A percentile compares a stretch with the other conserved stretches of the same genome.
These are phyloP conservation scores for Germaria angustata DNA, from an alignment of 2,888 invertebrate species.

Conservation along the genomic window DNA sequence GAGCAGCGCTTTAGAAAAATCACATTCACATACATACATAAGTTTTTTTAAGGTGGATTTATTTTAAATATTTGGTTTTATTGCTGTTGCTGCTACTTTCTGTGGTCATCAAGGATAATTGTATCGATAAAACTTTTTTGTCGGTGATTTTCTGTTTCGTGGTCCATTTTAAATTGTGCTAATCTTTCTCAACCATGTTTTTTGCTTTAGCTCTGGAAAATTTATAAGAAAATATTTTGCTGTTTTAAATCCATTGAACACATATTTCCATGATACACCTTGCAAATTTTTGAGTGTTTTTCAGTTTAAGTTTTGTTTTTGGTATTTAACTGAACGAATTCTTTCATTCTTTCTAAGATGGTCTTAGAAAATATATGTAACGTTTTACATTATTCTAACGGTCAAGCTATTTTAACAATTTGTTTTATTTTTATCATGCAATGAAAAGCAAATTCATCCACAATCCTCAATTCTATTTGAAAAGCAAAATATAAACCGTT, in stretches of 20 bases:
- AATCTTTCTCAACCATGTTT: not conserved
- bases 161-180: slow-evolving; percentile 29
- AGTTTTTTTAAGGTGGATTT: slow-evolving; percentile 37
- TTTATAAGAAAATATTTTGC: not conserved
- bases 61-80: slow-evolving; percentile 50
- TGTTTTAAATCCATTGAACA: not conserved
- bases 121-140: not conserved
- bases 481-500: not conserved
- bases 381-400: not conserved
- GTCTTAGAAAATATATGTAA: not conserved
- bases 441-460: not conserved
- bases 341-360: not conserved
- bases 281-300: not conserved
- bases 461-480: not conserved
- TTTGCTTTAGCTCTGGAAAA: not conserved
- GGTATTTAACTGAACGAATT: not conserved
- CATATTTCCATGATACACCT: not conserved
- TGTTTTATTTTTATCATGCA: too few species aligned
- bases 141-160: not conserved
- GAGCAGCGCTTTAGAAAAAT: not conserved
- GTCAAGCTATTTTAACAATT: not conserved
- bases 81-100: slow-evolving; percentile 3
- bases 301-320: not conserved
- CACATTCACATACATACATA: not conserved
- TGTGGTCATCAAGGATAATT: slow-evolving; percentile 40